These are phyloP conservation scores for Ischnura elegans DNA, from an alignment of 2,888 invertebrate genomes.

Conservation along the genomic window DNA sequence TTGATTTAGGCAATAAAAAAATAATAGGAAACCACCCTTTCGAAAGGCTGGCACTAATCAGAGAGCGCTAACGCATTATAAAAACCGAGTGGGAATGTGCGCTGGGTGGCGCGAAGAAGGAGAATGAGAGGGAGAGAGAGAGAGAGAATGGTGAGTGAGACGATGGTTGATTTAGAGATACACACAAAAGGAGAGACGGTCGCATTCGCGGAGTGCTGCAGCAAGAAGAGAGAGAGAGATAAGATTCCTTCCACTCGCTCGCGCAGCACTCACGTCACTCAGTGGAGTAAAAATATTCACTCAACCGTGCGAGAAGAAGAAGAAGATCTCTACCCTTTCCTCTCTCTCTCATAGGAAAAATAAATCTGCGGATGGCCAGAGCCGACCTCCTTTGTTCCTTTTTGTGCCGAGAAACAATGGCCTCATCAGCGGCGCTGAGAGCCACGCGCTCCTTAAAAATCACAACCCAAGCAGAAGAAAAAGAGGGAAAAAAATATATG, in stretches of 20 bases:
- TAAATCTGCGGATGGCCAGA: constrained; percentile 55
- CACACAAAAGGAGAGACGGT: too few relatives aligned
- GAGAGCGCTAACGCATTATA: too few relatives aligned
- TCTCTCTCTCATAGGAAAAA: constrained; percentile 7
- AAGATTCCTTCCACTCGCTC: constrained; percentile 21
- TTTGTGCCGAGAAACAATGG: constrained; percentile 62
- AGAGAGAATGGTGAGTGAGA: neutral
- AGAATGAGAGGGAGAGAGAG: neutral
- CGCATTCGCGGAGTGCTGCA: too few relatives aligned
- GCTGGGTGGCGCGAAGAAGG: neutral
- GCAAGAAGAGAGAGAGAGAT: neutral
- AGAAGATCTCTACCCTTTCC: neutral
- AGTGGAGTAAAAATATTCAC: constrained; percentile 61
- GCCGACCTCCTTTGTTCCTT: constrained; percentile 59
- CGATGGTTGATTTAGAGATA: too few relatives aligned
- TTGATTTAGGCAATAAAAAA: too few relatives aligned
- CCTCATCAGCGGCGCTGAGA: constrained; percentile 51
- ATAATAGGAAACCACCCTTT: too few relatives aligned
- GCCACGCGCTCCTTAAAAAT: constrained; percentile 29
- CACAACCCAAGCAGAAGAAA: neutral
- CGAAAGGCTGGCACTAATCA: too few relatives aligned
- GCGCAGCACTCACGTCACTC: constrained; percentile 43
- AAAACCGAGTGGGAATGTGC: too few relatives aligned
- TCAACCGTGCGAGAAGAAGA: constrained; percentile 44
- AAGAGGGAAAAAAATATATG: too few relatives aligned